Evolutionary conservation across 2,797 vertebrate genomes (phyloP), one percentile per base, ranked within the genome.

Genomic region (Rhabdophis nuchalis): DNA sequence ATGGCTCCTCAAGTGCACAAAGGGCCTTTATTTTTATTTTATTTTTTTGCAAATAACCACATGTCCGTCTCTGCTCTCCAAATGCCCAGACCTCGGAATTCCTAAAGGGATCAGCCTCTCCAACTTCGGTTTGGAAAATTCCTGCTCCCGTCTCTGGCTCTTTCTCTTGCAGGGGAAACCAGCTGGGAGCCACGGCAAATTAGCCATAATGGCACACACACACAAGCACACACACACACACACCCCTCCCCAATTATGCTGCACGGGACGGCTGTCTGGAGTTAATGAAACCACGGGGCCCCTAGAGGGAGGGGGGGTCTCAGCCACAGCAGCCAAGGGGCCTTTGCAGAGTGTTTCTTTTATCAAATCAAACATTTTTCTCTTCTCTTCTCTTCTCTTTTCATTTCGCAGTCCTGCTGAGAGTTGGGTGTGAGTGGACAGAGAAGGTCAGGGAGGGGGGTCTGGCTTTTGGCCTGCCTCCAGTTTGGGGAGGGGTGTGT

Each of bases 11-110:
- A 25, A 13, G 29, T n/a, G 20, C 12, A 14, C 1, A 16, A 14
- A n/a, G 0, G 1, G n/a, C 1, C 9, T 4, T 18, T n/a, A n/a
- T n/a, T n/a, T n/a, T n/a, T n/a, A n/a, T 50, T 50, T 50, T 50
- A 1, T 50, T 5, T 46, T 46, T 41, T n/a, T 54, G 50, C 32
- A 56, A 46, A 50, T 27, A 56, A 53, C 14, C 52, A 86, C 14
- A 56, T 23, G 85, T 18, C 4, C 4, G 1, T 29, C 36, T 89
- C 18, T 20, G 46, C 58, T 64, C 13, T 50, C 46, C 46, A 18
- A 89, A 68, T n/a, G 29, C 46, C 14, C 36, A 32, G 41, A 29
- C 32, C 57, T n/a, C 36, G 46, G 54, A 7, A 11, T 54, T 64
- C 57, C 27, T 13, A 53, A 53, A 29, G 50, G 29, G 9, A 4